Conservation (phyloP, 1,140 invertebrate species). For the Limonius californicus region DNA sequence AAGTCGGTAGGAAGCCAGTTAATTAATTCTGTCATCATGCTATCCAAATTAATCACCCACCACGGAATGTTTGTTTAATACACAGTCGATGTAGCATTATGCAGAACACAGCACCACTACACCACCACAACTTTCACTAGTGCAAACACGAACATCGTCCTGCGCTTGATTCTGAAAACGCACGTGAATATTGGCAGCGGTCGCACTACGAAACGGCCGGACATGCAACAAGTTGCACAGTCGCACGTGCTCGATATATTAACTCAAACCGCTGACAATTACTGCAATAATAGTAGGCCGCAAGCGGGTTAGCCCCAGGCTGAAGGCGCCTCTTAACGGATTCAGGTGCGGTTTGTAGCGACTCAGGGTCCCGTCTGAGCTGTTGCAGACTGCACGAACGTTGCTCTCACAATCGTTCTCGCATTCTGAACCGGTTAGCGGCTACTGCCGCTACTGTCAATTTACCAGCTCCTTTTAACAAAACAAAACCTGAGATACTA, state of each 20-base stretch:
- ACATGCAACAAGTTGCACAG: constrained; percentile 19
- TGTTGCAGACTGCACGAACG: constrained; percentile 1
- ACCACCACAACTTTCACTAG: constrained; percentile 16
- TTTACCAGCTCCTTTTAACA: constrained; percentile 12
- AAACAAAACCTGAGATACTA: constrained; percentile 2
- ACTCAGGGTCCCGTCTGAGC: constrained; percentile 20
- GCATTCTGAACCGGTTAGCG: constrained; percentile 27
- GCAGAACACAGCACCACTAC: constrained; percentile 8
- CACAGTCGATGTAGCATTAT: background rate
- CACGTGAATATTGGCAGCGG: background rate
- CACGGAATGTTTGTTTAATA: background rate
- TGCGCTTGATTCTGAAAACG: background rate
- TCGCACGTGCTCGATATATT: constrained; percentile 22
- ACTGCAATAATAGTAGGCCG: constrained; percentile 18
- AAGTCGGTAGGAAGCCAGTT: background rate
- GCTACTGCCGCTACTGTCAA: constrained; percentile 27
- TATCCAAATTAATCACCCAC: constrained; percentile 3
- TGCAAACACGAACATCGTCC: constrained; percentile 12
- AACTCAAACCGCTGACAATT: constrained; percentile 20
- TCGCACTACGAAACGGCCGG: background rate
- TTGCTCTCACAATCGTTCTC: constrained; percentile 21
- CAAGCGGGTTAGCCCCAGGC: constrained; percentile 2
- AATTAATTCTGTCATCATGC: constrained; percentile 6
- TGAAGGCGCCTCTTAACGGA: constrained; percentile 3
- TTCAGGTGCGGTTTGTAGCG: constrained; percentile 17